Base-by-base conservation (phyloP, 2,113 vertebrate genomes). In the Meleagris gallopavo region DNA sequence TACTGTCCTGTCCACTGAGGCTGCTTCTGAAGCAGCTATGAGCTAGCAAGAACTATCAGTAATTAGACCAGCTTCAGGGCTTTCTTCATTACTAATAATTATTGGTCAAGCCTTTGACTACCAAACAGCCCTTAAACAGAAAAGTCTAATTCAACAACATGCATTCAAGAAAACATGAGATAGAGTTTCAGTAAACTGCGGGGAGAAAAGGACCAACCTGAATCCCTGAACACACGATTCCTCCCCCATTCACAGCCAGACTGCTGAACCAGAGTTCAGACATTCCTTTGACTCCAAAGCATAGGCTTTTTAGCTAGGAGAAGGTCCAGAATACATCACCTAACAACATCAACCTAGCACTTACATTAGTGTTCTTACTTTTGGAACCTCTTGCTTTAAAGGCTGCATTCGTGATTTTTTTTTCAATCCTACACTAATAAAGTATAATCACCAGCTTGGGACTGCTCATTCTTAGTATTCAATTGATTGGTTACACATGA, bases 1-100 rank as follows among this genome's bases (percentile, higher is more conserved):
- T 80, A 83, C 73, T 90, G 76, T 48, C 54, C 69, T 40, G 7
- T 86, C 84, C 58, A 48, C 73, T 82, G 70, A 85, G 85, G 95
- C 92, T 43, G 41, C 90, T 96, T 89, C 71, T 87, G 20, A 91
- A 96, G 81, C n/a, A 85, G 85, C 64, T 87, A 95, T 69, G 85
- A 93, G 65, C 75, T 90, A 95, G 65, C 38, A 32, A 45, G 91
- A 88, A 88, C 17, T 40, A 48, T 71, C 82, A 96, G 91, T 57
- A 89, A 86, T 78, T 78, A 69, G 48, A 77, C 72, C 73, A 41
- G 34, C 82, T 89, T 80, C 36, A 36, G 41, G 84, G 66, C 12
- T 91, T 96, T 90, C 82, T 91, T 93, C 91, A 73, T 90, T 88
- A 89, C 52, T 76, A 86, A 80, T 79, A 77, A 87, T 74, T 91